Evolutionary conservation across 2,888 invertebrate genomes (phyloP), one percentile per base, ranked within the genome.

Genomic region (Eupithecia insigniata): DNA sequence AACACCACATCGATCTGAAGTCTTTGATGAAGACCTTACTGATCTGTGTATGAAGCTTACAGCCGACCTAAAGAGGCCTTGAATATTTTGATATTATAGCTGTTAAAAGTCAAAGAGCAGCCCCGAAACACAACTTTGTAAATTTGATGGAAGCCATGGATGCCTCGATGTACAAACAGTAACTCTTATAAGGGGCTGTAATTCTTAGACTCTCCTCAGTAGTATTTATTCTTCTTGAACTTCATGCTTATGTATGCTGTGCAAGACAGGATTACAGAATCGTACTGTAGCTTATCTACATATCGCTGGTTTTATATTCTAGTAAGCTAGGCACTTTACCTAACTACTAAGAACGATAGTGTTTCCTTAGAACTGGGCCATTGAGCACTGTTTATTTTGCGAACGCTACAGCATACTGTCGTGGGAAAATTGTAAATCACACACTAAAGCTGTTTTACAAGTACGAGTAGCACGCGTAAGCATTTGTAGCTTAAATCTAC

Each of bases 341-440:
- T 60, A 60, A 1, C n/a, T 62, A 30, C 26, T 36, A 26, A 30
- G 34, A 69, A 65, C 55, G 28, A 65, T 22, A 61, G 16, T 16
- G 5, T 30, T n/a, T 72, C 26, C 64, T 34, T 55, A 62, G 66
- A 67, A 72, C n/a, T 46, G n/a, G 14, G 39, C 61, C 32, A 22
- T 60, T 2, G 14, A 66, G 18, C 14, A 58, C 14, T 36, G 18
- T 36, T 61, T 75, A 62, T 79, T 82, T 77, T 82, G 83, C 79
- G 69, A 74, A 78, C 86, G 70, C 72, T 84, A 82, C 81, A 73
- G 66, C 71, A 74, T 70, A 60, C 77, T 71, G 73, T 75, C 86
- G 86, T 86, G 86, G 84, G 86, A 86, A 85, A 80, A 82, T 84
- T 79, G 84, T 86, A 84, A 85, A 85, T 85, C 84, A 84, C 81